Percentiles rank a stretch among this genome's conserved stretches.
These are phyloP conservation scores for Steromphala cineraria DNA, from an alignment of 2,888 invertebrate species.

Conservation along the genomic window DNA sequence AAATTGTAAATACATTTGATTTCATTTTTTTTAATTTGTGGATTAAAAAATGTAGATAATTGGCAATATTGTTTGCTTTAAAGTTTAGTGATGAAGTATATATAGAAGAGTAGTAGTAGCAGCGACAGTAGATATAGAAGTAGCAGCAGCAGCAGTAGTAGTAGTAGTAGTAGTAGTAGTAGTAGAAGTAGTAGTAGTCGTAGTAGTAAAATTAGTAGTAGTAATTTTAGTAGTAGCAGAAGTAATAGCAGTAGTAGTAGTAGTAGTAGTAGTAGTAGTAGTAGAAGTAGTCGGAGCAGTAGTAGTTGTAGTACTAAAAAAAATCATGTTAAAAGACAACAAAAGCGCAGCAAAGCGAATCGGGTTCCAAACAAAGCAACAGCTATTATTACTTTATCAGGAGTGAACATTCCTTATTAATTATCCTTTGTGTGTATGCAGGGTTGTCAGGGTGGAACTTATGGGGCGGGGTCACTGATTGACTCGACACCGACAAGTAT, in stretches of 20 bases:
- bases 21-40: no score
- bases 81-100: no score
- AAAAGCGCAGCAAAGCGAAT: no score
- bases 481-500: background rate
- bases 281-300: background rate
- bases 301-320: background rate
- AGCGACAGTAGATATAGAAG: constrained; percentile 1
- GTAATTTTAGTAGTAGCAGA: constrained; percentile 29
- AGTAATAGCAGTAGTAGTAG: constrained; percentile 31
- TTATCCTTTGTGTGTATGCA: no score
- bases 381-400: no score
- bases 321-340: no score
- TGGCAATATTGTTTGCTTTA: no score
- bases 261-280: constrained; percentile 31
- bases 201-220: constrained; percentile 27
- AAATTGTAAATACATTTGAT: no score
- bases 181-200: constrained; percentile 10
- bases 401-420: no score
- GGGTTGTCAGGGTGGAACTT: no score
- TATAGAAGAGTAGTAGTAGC: constrained; percentile 26
- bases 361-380: no score
- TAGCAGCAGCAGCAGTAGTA: background rate
- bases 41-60: no score
- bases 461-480: background rate
- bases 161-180: background rate